These are phyloP conservation scores for Drosophila ironensis DNA, from an alignment of 1,140 invertebrate genomes.

Conservation along the genomic window DNA sequence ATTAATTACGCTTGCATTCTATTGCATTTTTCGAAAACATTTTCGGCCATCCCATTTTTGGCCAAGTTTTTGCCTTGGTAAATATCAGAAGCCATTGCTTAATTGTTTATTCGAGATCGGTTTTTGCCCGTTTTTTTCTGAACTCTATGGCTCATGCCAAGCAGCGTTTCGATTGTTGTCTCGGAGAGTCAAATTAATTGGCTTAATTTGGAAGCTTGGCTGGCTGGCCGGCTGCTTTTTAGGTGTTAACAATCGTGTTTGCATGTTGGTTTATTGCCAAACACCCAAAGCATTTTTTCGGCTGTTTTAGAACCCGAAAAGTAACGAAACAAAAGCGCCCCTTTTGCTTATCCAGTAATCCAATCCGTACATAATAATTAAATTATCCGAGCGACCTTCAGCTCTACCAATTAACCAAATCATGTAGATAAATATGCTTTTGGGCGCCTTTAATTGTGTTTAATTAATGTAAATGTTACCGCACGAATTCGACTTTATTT, in stretches of 20 bases:
- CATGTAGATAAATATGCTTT: slow-evolving; percentile 33
- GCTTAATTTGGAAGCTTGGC: slow-evolving; percentile 32
- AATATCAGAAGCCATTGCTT: slow-evolving; percentile 25
- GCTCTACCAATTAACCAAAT: slow-evolving; percentile 40
- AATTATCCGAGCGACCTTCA: slow-evolving; percentile 47
- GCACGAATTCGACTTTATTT: slow-evolving; percentile 18
- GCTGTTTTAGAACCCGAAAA: slow-evolving; percentile 25
- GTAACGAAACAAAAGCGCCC: slow-evolving; percentile 1
- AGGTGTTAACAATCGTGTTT: slow-evolving; percentile 70
- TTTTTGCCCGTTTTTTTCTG: slow-evolving; percentile 4
- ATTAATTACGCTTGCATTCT: slow-evolving; percentile 48
- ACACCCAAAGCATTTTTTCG: slow-evolving; percentile 3
- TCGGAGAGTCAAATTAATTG: slow-evolving; percentile 61
- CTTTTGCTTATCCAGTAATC: slow-evolving; percentile 15
- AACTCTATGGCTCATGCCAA: slow-evolving; percentile 62
- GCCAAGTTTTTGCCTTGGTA: slow-evolving; percentile 25
- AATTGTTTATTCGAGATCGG: slow-evolving; percentile 58
- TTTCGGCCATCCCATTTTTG: slow-evolving; percentile 24
- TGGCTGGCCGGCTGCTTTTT: slow-evolving; percentile 4
- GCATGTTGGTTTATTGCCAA: slow-evolving; percentile 37
- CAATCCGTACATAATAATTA: slow-evolving; percentile 39
- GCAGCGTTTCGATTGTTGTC: slow-evolving; percentile 33
- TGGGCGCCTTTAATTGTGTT: slow-evolving; percentile 39
- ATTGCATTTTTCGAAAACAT: slow-evolving; percentile 11
- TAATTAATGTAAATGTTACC: slow-evolving; percentile 60